These are phyloP conservation scores for Drosophila emarginata DNA, from an alignment of 2,888 invertebrate genomes.

Conservation along the genomic window DNA sequence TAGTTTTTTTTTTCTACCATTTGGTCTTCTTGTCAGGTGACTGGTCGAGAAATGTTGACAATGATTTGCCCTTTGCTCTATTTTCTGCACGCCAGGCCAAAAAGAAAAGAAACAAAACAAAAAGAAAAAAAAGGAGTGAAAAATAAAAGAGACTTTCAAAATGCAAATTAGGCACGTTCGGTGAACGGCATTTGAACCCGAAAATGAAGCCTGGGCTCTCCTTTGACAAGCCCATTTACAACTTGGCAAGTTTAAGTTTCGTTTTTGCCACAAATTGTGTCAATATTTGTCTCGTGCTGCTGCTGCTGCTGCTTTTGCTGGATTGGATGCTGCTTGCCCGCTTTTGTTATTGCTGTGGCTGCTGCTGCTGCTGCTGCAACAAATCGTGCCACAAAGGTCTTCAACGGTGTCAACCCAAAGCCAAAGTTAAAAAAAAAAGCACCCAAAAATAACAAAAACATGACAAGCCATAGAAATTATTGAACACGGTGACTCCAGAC, in stretches of 20 bases:
- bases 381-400: conserved; percentile 82
- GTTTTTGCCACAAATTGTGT: conserved; percentile 72
- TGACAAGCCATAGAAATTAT: conserved; percentile 76
- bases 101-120: background rate
- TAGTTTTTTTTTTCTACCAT: background rate
- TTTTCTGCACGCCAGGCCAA: conserved; percentile 56
- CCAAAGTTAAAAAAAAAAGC: conserved; percentile 2
- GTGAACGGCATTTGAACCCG: conserved; percentile 69
- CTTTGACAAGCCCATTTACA: conserved; percentile 50
- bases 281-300: conserved; percentile 74
- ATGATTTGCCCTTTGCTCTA: conserved; percentile 69
- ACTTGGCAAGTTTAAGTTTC: conserved; percentile 34
- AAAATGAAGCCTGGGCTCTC: conserved; percentile 18
- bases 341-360: background rate
- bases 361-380: conserved; percentile 72
- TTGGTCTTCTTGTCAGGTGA: conserved; percentile 32
- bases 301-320: conserved; percentile 29
- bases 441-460: conserved; percentile 52
- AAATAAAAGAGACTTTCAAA: conserved; percentile 58
- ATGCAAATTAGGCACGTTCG: conserved; percentile 72
- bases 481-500: conserved; percentile 54
- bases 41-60: conserved; percentile 52
- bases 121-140: background rate
- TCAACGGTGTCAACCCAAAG: conserved; percentile 74
- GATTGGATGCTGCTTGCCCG: conserved; percentile 54